Conservation (phyloP, 2,113 vertebrate species). For the Callaeas wilsoni region DNA sequence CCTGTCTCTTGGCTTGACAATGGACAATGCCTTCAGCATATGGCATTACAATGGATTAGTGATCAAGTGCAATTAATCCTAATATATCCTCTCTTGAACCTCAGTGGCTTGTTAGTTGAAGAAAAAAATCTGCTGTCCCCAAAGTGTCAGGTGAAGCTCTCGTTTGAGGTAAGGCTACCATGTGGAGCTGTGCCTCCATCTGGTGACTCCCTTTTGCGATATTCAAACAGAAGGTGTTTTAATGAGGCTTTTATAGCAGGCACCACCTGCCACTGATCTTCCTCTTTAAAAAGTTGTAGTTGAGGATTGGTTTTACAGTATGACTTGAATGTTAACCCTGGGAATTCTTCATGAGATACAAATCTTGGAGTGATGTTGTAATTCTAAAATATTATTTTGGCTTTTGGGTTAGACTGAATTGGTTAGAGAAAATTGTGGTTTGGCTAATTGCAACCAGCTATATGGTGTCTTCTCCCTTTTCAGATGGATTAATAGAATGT, state of each 20-base stretch:
- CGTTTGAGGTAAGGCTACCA: conserved; percentile 73
- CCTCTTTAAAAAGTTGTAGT: conserved; percentile 72
- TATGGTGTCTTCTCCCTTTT: conserved; percentile 66
- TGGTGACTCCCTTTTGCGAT: conserved; percentile 76
- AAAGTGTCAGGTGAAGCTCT: conserved; percentile 75
- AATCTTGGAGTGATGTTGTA: conserved; percentile 67
- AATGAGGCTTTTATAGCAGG: conserved; percentile 78
- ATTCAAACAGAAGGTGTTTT: conserved; percentile 81
- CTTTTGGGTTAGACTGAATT: conserved; percentile 64
- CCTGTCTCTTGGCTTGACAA: conserved; percentile 73
- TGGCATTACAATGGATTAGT: conserved; percentile 74
- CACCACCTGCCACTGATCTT: conserved; percentile 79
- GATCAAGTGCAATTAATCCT: conserved; percentile 78
- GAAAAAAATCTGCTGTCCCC: conserved; percentile 51
- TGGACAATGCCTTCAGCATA: conserved; percentile 72
- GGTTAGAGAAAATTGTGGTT: conserved; percentile 70
- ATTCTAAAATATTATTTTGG: conserved; percentile 71
- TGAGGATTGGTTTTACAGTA: conserved; percentile 74
- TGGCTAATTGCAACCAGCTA: conserved; percentile 72
- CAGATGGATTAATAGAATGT: conserved; percentile 72
- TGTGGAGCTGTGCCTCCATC: conserved; percentile 76
- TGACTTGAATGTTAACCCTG: conserved; percentile 72
- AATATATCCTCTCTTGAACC: conserved; percentile 74
- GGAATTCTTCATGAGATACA: conserved; percentile 72
- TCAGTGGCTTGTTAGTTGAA: conserved; percentile 68